These are phyloP conservation scores for Amphiprion percula DNA, from an alignment of 2,113 vertebrate species.

Conservation along the genomic window DNA sequence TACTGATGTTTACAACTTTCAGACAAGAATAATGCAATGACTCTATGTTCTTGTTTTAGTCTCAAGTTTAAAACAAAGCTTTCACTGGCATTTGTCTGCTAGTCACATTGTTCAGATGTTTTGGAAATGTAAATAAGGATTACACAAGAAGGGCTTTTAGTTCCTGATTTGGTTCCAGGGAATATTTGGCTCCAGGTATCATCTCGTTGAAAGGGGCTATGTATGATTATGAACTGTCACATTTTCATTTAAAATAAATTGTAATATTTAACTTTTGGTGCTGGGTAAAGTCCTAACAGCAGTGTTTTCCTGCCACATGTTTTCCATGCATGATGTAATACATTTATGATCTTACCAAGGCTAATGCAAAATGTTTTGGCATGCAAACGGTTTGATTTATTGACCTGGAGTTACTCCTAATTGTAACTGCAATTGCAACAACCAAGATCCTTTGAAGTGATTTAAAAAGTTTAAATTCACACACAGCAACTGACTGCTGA, in stretches of 20 bases:
- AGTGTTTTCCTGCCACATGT: no score
- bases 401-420: no score
- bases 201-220: background rate
- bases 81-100: background rate
- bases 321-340: no score
- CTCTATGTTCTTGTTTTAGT: background rate
- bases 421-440: background rate
- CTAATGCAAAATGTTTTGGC: no score
- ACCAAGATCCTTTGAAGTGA: background rate
- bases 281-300: no score
- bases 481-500: background rate
- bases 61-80: background rate
- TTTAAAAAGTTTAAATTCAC: background rate
- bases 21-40: background rate
- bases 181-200: background rate
- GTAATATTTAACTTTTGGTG: no score
- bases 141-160: background rate
- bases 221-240: no score
- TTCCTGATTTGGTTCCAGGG: background rate
- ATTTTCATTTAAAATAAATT: no score
- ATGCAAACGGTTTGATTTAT: no score
- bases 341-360: background rate
- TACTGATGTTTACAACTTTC: background rate
- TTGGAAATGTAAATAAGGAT: slow-evolving; percentile 22
- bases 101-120: background rate